These are phyloP conservation scores for Melanotaenia boesemani DNA, from an alignment of 2,797 vertebrate genomes.

Conservation along the genomic window DNA sequence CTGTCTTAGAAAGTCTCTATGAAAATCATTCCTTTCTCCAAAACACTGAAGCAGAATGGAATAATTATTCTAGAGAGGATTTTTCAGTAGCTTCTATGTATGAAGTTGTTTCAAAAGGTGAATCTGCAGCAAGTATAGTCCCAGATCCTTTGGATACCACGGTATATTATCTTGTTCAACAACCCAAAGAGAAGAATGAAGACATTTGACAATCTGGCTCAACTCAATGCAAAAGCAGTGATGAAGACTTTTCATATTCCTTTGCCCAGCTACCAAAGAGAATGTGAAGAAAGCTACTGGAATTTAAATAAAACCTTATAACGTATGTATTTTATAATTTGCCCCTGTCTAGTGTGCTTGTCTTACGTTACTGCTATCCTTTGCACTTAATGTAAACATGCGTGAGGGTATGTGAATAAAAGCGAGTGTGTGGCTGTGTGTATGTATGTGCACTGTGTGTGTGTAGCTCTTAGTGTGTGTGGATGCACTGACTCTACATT, in stretches of 20 bases:
- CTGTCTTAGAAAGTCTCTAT: slow-evolving; percentile 3
- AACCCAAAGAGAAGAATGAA: not conserved
- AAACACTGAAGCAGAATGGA: not conserved
- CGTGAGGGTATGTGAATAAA: no score
- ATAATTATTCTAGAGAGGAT: not conserved
- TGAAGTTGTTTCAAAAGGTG: not conserved
- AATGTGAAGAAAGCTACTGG: no score
- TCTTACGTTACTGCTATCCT: no score
- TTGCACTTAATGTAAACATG: no score
- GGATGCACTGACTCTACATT: no score
- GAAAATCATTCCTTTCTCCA: slow-evolving; percentile 1
- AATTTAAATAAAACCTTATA: no score
- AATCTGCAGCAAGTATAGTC: not conserved
- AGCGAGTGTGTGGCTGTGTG: no score
- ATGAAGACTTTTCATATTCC: slow-evolving; percentile 5
- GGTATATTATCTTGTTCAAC: slow-evolving; percentile 24
- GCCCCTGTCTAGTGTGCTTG: no score
- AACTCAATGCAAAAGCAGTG: not conserved
- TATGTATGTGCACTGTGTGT: no score
- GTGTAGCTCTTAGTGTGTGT: no score
- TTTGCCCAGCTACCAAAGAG: no score
- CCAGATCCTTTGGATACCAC: not conserved
- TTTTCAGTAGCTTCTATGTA: not conserved
- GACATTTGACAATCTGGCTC: not conserved
- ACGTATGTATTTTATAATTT: no score